phyloP scores from a whole-genome alignment of 1,140 invertebrate genomes.

The Drosophila lacteicornis region DNA sequence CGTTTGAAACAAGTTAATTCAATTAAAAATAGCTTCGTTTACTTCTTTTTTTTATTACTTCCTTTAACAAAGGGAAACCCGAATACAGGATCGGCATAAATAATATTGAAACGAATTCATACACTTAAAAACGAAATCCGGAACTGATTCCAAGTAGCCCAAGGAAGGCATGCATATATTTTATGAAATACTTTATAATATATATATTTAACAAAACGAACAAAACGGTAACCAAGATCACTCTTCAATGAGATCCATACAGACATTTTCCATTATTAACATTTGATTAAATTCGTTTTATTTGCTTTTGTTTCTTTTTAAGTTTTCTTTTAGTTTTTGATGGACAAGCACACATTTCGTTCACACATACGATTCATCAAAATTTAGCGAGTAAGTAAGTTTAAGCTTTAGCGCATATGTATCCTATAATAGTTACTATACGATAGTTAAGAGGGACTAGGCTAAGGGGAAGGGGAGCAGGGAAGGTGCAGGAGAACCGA shows the following conservation, averaged over 20 bases:
- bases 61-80: slow-evolving; percentile 43
- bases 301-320: slow-evolving; percentile 1
- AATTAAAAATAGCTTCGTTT: slow-evolving; percentile 14
- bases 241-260: slow-evolving; percentile 82
- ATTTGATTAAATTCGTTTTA: slow-evolving; percentile 23
- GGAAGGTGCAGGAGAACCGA: slow-evolving; percentile 20
- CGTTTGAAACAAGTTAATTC: slow-evolving; percentile 1
- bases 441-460: slow-evolving; percentile 5
- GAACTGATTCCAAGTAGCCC: slow-evolving; percentile 6
- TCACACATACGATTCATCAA: slow-evolving; percentile 73
- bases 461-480: slow-evolving; percentile 1
- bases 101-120: not conserved
- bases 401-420: not conserved
- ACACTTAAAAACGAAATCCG: slow-evolving; percentile 10
- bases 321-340: slow-evolving; percentile 12
- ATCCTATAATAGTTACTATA: slow-evolving; percentile 1
- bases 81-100: slow-evolving; percentile 39
- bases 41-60: not conserved
- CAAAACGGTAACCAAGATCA: slow-evolving; percentile 27
- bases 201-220: slow-evolving; percentile 12
- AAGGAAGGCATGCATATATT: slow-evolving; percentile 55
- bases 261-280: slow-evolving; percentile 74
- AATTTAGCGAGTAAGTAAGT: slow-evolving; percentile 15
- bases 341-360: slow-evolving; percentile 49
- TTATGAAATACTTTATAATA: slow-evolving; percentile 2